Evolutionary conservation across 1,140 invertebrate species (phyloP), one percentile per base, ranked within the genome.

Genomic region (Kradibia gibbosae): DNA sequence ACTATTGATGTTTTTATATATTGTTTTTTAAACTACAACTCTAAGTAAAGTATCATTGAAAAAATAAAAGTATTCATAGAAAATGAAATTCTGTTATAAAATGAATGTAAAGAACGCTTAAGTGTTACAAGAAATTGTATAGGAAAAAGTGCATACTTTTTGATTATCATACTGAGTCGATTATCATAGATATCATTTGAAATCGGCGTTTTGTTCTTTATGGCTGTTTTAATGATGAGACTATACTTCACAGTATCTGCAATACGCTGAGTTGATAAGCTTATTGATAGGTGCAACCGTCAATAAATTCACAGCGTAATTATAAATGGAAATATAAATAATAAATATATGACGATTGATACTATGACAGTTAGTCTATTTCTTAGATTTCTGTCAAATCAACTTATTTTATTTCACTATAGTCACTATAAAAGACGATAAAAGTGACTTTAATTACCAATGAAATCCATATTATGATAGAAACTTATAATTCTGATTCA

Each of bases 381-480:
- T 28, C 25, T 60, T 13, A 28, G 55, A 60, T 60, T 67, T 67
- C 62, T 22, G 20, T 20, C 8, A 20, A 22, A 39, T 67, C 28
- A 15, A 67, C 34, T 39, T n/a, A n/a, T 67, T 67, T 67, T 39
- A 65, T 39, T 22, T 39, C 34, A 65, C 17, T 8, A 11, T 3
- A 22, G 22, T 1, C n/a, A 67, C 36, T 67, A 36, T 2, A 22
- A 1, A 67, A 22, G 62, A 62, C 34, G 20, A 67, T n/a, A 39
- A 67, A 67, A 39, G 62, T n/a, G 34, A 53, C 50, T 53, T 10
- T 39, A 22, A 67, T 67, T 4, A n/a, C 34, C 34, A 28, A 34
- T 67, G 34, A 67, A 67, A 39, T 67, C 22, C 34, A 67, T 39
- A 39, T 67, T 67, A 67, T 67, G 62, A 67, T 39, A 67, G 62